phyloP scores from a whole-genome alignment of 2,888 invertebrate species.

The Tolmerus cingulatus region DNA sequence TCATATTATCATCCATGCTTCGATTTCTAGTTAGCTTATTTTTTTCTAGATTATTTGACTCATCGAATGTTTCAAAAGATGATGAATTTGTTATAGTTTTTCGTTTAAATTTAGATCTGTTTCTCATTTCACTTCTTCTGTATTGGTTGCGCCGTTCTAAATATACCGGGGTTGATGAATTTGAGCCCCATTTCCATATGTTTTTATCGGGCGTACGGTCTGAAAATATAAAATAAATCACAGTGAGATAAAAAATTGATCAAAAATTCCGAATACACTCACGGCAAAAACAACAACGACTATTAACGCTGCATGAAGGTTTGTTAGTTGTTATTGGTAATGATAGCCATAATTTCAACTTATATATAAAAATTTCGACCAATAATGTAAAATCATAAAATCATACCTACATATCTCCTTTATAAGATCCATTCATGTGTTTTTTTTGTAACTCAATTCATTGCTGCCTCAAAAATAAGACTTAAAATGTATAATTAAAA shows the following conservation, averaged over 20 bases:
- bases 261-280: neutral
- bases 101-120: conserved; percentile 61
- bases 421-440: no score
- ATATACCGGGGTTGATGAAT: conserved; percentile 89
- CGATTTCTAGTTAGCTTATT: conserved; percentile 51
- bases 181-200: conserved; percentile 63
- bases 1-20: conserved; percentile 57
- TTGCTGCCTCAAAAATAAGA: no score
- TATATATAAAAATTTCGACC: neutral
- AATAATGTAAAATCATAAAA: neutral
- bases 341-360: neutral
- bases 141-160: conserved; percentile 84
- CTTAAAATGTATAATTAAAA: no score
- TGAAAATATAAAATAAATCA: conserved; percentile 48
- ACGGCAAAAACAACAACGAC: neutral
- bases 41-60: conserved; percentile 49
- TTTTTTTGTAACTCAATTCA: no score
- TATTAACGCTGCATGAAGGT: neutral
- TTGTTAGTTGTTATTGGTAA: neutral
- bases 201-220: conserved; percentile 63
- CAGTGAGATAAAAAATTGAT: neutral
- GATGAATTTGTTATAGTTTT: conserved; percentile 60
- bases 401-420: no score
- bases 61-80: conserved; percentile 59
- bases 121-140: conserved; percentile 68